Evolutionary conservation across 2,797 vertebrate genomes (phyloP), one percentile per base, ranked within the genome.

Genomic region (Coccyzus lansbergi): DNA sequence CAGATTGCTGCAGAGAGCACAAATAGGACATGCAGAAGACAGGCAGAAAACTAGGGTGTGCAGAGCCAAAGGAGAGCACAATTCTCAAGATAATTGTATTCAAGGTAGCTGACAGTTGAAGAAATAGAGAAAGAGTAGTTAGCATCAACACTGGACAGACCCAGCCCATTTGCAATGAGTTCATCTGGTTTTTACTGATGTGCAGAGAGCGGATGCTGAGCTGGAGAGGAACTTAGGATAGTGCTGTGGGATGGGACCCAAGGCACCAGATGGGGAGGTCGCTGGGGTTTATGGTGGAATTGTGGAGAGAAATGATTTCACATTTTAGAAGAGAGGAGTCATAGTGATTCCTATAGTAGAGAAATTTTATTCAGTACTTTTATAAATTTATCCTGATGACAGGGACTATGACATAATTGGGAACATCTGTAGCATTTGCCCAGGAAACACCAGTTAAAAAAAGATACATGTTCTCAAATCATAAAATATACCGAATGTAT

Each of bases 351-450:
- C 44, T 69, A 3, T n/a, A 8, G 17, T 40, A 26, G 46, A 62
- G 72, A 65, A 76, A 24, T 71, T 95, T 76, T 68, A 40, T 91
- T 92, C 76, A 78, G 3, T 25, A 52, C 29, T 52, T 65, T 63
- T 78, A 52, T 69, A 81, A 7, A 67, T 69, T 17, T 21, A 6
- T 83, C 85, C 29, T 64, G 38, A 24, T 68, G 56, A 29, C 24
- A 64, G 58, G 71, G 40, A 75, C 46, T 58, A 31, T 40, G 89
- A 24, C 19, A 42, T 38, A 80, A 68, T 56, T 81, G 62, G 65
- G 49, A 93, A 51, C 58, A 86, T 74, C 62, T 91, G 82, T 56
- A 86, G 51, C 34, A 33, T 90, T 93, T 94, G 48, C 55, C 49
- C 84, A 91, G 76, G 70, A 58, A 91, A 65, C 29, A 62, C 8